Base-by-base conservation (phyloP, 23 tunicate species). In the Halocynthia roretzi region DNA sequence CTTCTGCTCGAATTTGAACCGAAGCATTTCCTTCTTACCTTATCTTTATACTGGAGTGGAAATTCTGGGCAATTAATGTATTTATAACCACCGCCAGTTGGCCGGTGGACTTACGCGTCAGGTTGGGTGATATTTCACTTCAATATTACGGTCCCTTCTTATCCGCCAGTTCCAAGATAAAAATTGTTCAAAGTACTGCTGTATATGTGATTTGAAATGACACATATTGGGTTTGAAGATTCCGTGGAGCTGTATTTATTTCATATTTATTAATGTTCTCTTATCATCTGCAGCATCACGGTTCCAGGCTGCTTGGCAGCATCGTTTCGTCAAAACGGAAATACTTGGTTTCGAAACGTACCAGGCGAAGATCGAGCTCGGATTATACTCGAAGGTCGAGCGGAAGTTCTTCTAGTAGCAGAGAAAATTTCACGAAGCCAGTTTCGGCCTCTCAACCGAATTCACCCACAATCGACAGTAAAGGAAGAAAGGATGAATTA, bases 361-460 rank as follows among this genome's bases (percentile, higher is more conserved):
- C 53, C 12, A 84, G 85, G 88, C 73, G 85, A 66, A 89, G 79
- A 76, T 61, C 80, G n/a, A 83, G 67, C 56, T 63, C 76, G 5
- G 54, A 72, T 58, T 20, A 40, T 50, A 70, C 44, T 52, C 70
- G n/a, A 10, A 19, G 12, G 19, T 8, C 49, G 4, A 19, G 64
- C 12, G 31, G 23, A 14, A 44, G 56, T 10, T 54, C 56, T 10
- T 53, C 75, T 0, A 49, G 17, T 74, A 21, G 48, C 19, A 74
- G 23, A 8, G 15, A 14, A 52, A 54, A 53, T 31, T 31, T 31
- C 44, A 31, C 44, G 14, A 53, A 15, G 31, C 6, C 56, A 23
- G 21, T 20, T 19, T 17, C 9, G 17, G 66, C 23, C 56, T 40
- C 60, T 6, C 78, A 64, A 56, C 78, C 78, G 52, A 74, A 52